phyloP scores from a whole-genome alignment of 2,888 invertebrate species.

The Tanytarsus gracilentus region DNA sequence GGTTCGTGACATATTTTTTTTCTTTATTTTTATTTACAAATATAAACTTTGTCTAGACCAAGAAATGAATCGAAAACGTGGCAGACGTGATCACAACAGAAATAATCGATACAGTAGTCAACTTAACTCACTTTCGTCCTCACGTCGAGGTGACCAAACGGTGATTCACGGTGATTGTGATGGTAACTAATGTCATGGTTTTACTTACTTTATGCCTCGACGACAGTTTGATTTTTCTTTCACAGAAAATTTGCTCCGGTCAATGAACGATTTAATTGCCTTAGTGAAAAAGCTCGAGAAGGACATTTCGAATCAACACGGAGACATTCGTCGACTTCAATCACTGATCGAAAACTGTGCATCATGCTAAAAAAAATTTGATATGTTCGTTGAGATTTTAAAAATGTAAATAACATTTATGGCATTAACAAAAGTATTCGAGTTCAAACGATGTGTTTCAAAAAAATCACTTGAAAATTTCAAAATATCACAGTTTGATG shows the following conservation, averaged over 20 bases:
- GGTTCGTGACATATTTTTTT: constrained; percentile 13
- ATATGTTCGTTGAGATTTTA: not conserved
- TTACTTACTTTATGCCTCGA: constrained; percentile 24
- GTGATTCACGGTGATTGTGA: constrained; percentile 52
- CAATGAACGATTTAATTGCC: constrained; percentile 54
- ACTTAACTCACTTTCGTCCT: constrained; percentile 21
- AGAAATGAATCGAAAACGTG: constrained; percentile 44
- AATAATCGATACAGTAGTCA: constrained; percentile 33
- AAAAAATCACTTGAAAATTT: no score
- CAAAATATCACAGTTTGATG: no score
- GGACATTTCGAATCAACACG: constrained; percentile 59
- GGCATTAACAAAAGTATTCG: not conserved
- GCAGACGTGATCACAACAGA: constrained; percentile 38
- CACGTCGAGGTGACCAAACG: constrained; percentile 57
- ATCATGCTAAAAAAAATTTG: constrained; percentile 47
- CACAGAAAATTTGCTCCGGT: constrained; percentile 7
- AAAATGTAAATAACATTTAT: not conserved
- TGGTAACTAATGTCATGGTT: constrained; percentile 41
- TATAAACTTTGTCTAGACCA: constrained; percentile 8
- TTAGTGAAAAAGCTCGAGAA: constrained; percentile 58
- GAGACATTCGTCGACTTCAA: constrained; percentile 60
- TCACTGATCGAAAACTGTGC: constrained; percentile 70
- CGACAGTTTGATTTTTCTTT: not conserved
- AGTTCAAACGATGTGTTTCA: no score
- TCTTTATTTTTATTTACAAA: not conserved